Evolutionary conservation across 2,113 vertebrate genomes (phyloP).

Genomic region (Nothoprocta pentlandii): DNA sequence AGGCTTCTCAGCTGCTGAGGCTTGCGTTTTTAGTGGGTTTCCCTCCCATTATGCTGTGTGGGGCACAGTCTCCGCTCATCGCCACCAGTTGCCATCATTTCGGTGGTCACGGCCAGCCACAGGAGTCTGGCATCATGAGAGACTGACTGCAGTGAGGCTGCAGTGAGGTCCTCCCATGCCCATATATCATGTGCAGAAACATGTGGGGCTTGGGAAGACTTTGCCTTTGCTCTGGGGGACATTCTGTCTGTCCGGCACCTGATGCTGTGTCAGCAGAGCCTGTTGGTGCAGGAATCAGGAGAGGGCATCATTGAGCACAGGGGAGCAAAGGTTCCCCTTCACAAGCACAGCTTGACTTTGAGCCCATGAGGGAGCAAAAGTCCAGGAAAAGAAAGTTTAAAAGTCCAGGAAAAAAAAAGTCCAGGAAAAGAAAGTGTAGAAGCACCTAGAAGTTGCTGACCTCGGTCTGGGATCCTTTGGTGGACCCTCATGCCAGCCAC

Average conservation of each 20-base stretch:
- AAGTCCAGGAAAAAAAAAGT: not conserved
- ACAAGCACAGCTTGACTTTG: not conserved
- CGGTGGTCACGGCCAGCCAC: not conserved
- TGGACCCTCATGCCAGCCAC: too few relatives aligned
- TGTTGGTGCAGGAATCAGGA: rapidly evolving
- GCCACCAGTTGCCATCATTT: rapidly evolving
- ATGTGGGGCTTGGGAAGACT: not conserved
- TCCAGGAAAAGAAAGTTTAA: not conserved
- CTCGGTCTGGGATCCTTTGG: not conserved
- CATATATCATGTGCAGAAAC: not conserved
- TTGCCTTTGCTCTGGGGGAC: not conserved
- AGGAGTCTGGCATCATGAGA: not conserved
- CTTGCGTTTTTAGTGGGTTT: not conserved
- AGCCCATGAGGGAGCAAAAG: not conserved
- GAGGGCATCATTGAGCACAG: rapidly evolving
- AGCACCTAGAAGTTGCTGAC: not conserved
- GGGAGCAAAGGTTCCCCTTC: constrained; percentile 27
- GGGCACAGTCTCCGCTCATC: not conserved
- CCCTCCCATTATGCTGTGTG: not conserved
- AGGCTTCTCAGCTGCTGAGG: constrained; percentile 1
- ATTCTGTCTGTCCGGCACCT: not conserved
- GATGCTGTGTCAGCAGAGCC: not conserved
- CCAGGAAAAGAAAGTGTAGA: not conserved
- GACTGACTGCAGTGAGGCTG: not conserved
- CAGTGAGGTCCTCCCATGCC: not conserved